These are phyloP conservation scores for Phymastichus coffea DNA, from an alignment of 1,140 invertebrate genomes.

Conservation along the genomic window DNA sequence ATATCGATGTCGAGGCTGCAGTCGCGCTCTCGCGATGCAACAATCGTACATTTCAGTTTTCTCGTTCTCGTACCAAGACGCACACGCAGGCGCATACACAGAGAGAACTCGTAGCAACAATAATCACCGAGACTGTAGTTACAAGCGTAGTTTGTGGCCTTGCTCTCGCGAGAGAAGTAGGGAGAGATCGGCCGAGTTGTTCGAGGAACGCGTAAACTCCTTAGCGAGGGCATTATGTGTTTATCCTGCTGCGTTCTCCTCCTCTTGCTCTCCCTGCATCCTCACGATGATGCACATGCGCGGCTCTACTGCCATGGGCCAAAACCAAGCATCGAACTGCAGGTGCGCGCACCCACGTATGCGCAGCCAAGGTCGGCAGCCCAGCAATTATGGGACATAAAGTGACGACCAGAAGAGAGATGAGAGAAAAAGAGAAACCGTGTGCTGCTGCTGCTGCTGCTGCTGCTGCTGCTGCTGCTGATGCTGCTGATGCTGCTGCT, in stretches of 20 bases:
- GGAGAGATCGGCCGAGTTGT: slow-evolving; percentile 24
- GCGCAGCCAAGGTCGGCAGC: too few species aligned
- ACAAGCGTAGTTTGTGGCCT: slow-evolving; percentile 24
- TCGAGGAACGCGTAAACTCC: slow-evolving; percentile 45
- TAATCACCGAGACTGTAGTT: too few species aligned
- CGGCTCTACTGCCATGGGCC: background rate
- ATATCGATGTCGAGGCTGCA: too few species aligned
- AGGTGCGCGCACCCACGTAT: background rate
- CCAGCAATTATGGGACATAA: slow-evolving; percentile 56
- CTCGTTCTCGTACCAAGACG: too few species aligned
- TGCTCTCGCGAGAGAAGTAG: slow-evolving; percentile 20
- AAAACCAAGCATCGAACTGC: background rate
- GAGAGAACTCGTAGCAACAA: too few species aligned
- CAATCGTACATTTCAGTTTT: too few species aligned
- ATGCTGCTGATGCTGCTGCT: too few species aligned
- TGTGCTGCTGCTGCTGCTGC: too few species aligned
- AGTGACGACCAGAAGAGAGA: slow-evolving; percentile 44
- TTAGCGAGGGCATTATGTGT: slow-evolving; percentile 42
- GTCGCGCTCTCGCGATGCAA: too few species aligned
- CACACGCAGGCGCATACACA: too few species aligned
- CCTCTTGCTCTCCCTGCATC: background rate
- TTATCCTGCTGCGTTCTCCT: slow-evolving; percentile 31
- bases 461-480: too few species aligned
- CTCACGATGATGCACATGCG: background rate
- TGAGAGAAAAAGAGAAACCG: slow-evolving; percentile 29